phyloP scores from a whole-genome alignment of 1,140 invertebrate genomes.

The Drosophila grimshawi region DNA sequence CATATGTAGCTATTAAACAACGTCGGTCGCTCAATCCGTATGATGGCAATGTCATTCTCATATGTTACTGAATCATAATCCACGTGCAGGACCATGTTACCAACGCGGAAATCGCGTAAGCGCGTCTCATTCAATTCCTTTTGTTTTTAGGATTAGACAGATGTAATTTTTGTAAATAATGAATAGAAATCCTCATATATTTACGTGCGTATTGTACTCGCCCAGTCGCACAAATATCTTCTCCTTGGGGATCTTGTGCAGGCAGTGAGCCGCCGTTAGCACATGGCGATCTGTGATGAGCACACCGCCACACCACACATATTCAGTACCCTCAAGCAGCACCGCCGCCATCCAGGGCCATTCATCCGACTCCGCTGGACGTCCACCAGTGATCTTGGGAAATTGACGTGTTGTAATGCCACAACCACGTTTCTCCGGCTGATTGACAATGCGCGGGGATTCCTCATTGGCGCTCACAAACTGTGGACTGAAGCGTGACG shows the following conservation, averaged over 20 bases:
- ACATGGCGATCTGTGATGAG: conserved; percentile 92
- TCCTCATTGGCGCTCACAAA: conserved; percentile 41
- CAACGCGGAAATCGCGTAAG: conserved; percentile 88
- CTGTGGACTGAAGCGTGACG: conserved; percentile 66
- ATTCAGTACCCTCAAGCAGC: conserved; percentile 85
- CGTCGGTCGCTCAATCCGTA: conserved; percentile 89
- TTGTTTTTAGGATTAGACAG: neutral
- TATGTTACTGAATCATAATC: conserved; percentile 88
- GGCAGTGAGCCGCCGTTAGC: conserved; percentile 92
- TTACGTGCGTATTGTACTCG: conserved; percentile 90
- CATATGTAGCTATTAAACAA: conserved; percentile 92
- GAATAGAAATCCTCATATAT: neutral
- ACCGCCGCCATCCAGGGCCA: conserved; percentile 94
- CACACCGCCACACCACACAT: conserved; percentile 91
- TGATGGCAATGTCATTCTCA: conserved; percentile 92
- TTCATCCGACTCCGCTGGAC: conserved; percentile 88
- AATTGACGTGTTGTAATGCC: conserved; percentile 87
- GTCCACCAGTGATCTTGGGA: conserved; percentile 87
- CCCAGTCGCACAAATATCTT: conserved; percentile 91
- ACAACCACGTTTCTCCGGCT: conserved; percentile 86
- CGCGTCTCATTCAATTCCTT: conserved; percentile 86
- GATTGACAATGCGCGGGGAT: conserved; percentile 59
- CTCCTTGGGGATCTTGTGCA: conserved; percentile 86
- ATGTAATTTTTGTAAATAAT: neutral
- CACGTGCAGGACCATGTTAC: conserved; percentile 87